These are phyloP conservation scores for Melipona bicolor DNA, from an alignment of 2,888 invertebrate genomes.

Conservation along the genomic window DNA sequence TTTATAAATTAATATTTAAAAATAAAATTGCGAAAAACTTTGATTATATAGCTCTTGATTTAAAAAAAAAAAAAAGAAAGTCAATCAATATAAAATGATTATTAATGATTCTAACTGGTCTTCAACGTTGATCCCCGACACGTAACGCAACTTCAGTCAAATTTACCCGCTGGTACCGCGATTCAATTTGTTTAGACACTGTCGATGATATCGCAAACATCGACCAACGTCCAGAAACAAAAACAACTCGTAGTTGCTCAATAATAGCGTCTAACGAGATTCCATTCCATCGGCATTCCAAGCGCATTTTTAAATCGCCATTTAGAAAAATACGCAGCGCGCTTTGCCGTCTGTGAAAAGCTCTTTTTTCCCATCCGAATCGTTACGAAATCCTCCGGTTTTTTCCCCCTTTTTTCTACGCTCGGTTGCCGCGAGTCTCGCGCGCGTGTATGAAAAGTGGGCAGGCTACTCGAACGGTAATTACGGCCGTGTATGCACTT, in stretches of 20 bases:
- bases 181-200: background rate
- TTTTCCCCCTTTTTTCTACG: conserved; percentile 48
- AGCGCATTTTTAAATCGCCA: background rate
- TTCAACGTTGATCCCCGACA: background rate
- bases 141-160: background rate
- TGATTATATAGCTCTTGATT: too few species aligned
- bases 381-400: conserved; percentile 68
- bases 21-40: too few species aligned
- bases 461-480: conserved; percentile 78
- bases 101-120: background rate
- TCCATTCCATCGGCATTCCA: conserved; percentile 6
- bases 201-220: background rate
- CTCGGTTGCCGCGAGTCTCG: conserved; percentile 48
- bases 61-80: too few species aligned
- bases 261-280: background rate
- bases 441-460: conserved; percentile 73
- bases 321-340: background rate
- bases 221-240: background rate
- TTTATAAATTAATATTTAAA: too few species aligned
- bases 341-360: background rate
- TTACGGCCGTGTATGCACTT: conserved; percentile 81
- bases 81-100: background rate
- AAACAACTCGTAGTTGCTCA: background rate
- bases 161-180: background rate
- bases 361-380: conserved; percentile 33